Conservation (phyloP, 2,797 vertebrate genomes). For the Chloroceryle inda region DNA sequence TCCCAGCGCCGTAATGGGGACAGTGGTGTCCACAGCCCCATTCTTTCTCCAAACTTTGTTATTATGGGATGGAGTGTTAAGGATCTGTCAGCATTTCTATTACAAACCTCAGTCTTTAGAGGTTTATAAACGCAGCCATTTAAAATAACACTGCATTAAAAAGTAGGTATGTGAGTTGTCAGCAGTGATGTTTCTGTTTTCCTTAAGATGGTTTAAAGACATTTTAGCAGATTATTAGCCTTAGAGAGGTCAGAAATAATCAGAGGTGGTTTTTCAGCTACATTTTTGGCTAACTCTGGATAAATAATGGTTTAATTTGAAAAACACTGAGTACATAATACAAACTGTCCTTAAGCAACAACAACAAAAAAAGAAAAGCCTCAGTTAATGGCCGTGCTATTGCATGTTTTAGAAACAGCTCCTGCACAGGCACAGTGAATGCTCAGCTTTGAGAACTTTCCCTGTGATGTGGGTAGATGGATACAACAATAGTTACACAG, state of each 20-base stretch:
- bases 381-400: background rate
- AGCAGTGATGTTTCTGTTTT: slow-evolving; percentile 75
- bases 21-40: slow-evolving; percentile 26
- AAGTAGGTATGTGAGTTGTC: slow-evolving; percentile 77
- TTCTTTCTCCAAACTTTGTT: slow-evolving; percentile 43
- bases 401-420: slow-evolving; percentile 39
- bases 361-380: slow-evolving; percentile 46
- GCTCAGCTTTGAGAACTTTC: slow-evolving; percentile 12
- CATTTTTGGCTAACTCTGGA: slow-evolving; percentile 63
- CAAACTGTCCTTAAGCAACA: slow-evolving; percentile 47
- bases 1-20: background rate
- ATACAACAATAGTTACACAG: background rate
- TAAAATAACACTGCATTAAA: slow-evolving; percentile 76
- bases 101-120: slow-evolving; percentile 73
- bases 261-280: slow-evolving; percentile 57
- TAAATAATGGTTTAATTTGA: slow-evolving; percentile 59
- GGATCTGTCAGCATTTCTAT: slow-evolving; percentile 78
- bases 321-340: slow-evolving; percentile 43
- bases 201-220: slow-evolving; percentile 73
- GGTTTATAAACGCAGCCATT: slow-evolving; percentile 75
- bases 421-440: background rate
- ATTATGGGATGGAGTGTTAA: slow-evolving; percentile 75
- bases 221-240: slow-evolving; percentile 75
- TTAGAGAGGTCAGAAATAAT: slow-evolving; percentile 72
- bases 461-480: background rate